A percentile compares a stretch with the other conserved stretches of the same genome.
phyloP scores from a whole-genome alignment of 1,140 invertebrate species.

The Tetragnatha versicolor region DNA sequence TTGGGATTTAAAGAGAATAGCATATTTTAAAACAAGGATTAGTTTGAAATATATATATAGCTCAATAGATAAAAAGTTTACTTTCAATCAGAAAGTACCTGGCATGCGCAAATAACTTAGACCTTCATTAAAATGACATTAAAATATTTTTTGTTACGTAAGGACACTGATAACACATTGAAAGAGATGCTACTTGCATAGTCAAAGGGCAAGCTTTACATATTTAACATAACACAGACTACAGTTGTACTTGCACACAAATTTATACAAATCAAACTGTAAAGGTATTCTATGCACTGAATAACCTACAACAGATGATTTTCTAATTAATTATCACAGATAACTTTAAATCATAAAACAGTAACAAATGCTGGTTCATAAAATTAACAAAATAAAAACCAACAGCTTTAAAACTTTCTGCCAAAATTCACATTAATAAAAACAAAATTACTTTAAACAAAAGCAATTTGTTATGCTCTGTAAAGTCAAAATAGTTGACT shows the following conservation, averaged over 20 bases:
- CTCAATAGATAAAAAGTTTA: neutral
- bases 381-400: neutral
- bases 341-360: neutral
- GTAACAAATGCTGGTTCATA: neutral
- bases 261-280: neutral
- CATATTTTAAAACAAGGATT: neutral
- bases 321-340: constrained; percentile 36
- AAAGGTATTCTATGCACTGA: neutral
- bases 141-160: too few relatives aligned
- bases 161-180: neutral
- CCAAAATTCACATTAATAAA: neutral
- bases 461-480: too few relatives aligned
- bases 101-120: too few relatives aligned
- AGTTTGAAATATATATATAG: neutral
- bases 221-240: constrained; percentile 1
- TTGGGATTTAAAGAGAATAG: neutral
- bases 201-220: neutral
- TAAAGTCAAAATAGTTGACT: constrained; percentile 3
- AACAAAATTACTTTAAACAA: neutral
- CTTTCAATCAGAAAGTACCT: neutral
- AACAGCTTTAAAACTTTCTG: neutral
- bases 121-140: too few relatives aligned
- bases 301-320: neutral
- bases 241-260: too few relatives aligned
- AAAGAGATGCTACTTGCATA: neutral